These are phyloP conservation scores for Podarcis raffonei DNA, from an alignment of 2,113 vertebrate genomes.

Conservation along the genomic window DNA sequence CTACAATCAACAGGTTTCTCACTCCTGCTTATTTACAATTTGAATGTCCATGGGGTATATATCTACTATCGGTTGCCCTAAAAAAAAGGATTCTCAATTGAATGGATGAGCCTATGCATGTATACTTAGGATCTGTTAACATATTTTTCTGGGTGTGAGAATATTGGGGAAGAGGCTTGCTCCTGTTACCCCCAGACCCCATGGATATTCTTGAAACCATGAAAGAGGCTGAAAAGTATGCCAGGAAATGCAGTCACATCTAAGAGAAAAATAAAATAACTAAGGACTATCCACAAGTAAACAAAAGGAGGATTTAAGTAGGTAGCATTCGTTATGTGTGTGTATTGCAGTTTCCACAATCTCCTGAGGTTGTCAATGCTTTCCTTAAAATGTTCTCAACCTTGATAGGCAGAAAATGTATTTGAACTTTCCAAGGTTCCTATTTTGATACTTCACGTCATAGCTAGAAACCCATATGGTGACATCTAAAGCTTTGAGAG, in stretches of 20 bases:
- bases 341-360: not conserved
- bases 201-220: not conserved
- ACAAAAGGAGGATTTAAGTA: not conserved
- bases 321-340: not conserved
- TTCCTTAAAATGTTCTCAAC: not conserved
- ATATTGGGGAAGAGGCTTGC: not conserved
- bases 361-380: not conserved
- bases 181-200: not conserved
- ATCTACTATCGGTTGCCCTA: not conserved
- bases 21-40: not conserved
- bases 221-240: not conserved
- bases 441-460: not conserved
- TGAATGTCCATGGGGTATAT: not conserved
- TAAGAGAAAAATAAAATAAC: not conserved
- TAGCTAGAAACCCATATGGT: not conserved
- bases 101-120: not conserved
- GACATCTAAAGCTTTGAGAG: not conserved
- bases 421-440: not conserved
- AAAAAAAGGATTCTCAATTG: not conserved
- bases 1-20: too few species aligned
- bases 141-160: too few species aligned
- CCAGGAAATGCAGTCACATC: too few species aligned
- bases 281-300: not conserved
- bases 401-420: not conserved
- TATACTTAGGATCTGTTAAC: not conserved